Evolutionary conservation across 2,797 vertebrate species (phyloP).

Genomic region (Microchirus variegatus): DNA sequence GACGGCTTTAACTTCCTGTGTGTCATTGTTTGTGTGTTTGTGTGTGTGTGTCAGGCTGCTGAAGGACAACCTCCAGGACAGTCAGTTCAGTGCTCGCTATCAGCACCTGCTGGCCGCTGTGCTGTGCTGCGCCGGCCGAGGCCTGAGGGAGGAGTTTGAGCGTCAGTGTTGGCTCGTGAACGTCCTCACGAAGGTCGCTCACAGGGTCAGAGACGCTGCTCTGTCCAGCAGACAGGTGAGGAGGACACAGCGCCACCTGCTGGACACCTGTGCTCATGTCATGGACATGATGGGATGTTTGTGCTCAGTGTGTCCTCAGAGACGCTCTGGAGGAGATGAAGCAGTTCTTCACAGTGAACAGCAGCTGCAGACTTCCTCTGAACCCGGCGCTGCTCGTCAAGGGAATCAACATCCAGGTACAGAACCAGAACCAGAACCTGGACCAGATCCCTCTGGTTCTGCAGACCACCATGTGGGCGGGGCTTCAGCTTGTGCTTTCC

Average conservation of each 20-base stretch:
- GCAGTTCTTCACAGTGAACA: slow-evolving; percentile 89
- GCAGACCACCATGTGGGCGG: not conserved
- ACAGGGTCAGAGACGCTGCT: slow-evolving; percentile 87
- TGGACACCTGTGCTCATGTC: not conserved
- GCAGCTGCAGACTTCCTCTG: slow-evolving; percentile 90
- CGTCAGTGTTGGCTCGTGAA: slow-evolving; percentile 91
- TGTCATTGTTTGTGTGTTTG: not conserved
- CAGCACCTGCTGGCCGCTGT: slow-evolving; percentile 93
- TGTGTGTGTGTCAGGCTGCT: slow-evolving; percentile 83
- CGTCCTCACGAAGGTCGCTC: slow-evolving; percentile 88
- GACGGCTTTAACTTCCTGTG: no score
- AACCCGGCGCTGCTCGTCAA: slow-evolving; percentile 91
- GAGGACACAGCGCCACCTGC: not conserved
- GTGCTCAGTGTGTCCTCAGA: slow-evolving; percentile 85
- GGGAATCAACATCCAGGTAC: slow-evolving; percentile 90
- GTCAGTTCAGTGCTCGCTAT: slow-evolving; percentile 94
- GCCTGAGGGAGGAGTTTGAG: slow-evolving; percentile 92
- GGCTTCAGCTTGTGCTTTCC: not conserved
- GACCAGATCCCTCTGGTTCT: not conserved
- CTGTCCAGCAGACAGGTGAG: slow-evolving; percentile 88
- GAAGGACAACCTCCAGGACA: slow-evolving; percentile 94
- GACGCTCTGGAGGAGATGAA: slow-evolving; percentile 89
- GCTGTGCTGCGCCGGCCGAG: slow-evolving; percentile 93
- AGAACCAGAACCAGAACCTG: slow-evolving; percentile 14
- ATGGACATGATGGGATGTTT: slow-evolving; percentile 6